Percentiles rank a stretch among this genome's conserved stretches.
Evolutionary conservation across 2,888 invertebrate species (phyloP).

Genomic region (Philhelius pedissequus): DNA sequence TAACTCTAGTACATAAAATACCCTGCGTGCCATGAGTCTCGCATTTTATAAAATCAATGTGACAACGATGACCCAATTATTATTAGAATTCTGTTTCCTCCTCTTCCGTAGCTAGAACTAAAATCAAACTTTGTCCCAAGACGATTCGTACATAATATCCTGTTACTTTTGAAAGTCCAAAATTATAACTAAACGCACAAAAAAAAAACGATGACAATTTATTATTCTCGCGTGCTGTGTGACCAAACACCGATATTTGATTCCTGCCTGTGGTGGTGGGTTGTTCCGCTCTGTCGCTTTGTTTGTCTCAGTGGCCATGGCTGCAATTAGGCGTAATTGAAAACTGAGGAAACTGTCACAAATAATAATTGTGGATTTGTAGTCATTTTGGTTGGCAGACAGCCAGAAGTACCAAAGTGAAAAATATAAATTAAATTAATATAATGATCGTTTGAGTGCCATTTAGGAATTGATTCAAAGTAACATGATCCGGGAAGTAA

Average conservation of each 20-base stretch:
- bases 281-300: neutral
- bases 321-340: slow-evolving; percentile 40
- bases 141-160: slow-evolving; percentile 16
- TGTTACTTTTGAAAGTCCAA: slow-evolving; percentile 26
- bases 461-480: neutral
- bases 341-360: slow-evolving; percentile 38
- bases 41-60: neutral
- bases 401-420: neutral
- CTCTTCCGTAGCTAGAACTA: neutral
- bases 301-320: slow-evolving; percentile 12
- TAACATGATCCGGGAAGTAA: no score
- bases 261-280: slow-evolving; percentile 20
- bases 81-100: neutral
- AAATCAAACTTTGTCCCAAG: slow-evolving; percentile 19
- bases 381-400: neutral
- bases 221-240: neutral
- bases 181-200: slow-evolving; percentile 11
- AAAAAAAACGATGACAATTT: neutral
- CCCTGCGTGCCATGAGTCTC: neutral
- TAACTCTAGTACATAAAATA: no score
- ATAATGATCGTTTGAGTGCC: neutral
- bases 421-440: neutral
- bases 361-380: slow-evolving; percentile 17
- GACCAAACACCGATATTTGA: slow-evolving; percentile 21
- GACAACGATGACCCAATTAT: slow-evolving; percentile 42